Conservation (phyloP, 2,113 vertebrate genomes). For the Ochotona princeps region DNA sequence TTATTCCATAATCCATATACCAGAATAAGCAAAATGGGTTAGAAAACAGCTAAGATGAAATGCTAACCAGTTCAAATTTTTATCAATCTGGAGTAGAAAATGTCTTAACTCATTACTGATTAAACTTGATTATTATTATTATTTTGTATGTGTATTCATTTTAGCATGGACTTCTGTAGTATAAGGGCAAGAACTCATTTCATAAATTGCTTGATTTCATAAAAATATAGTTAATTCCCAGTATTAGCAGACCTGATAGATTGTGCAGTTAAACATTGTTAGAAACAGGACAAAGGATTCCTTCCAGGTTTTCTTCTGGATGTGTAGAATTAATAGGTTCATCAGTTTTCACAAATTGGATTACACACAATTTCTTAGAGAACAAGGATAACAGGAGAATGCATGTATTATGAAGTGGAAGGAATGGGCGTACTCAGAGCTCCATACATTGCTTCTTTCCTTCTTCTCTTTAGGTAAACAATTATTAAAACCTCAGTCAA, state of each 20-base stretch:
- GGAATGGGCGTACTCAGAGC: neutral
- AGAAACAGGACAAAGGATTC: neutral
- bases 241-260: neutral
- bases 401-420: neutral
- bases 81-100: slow-evolving; percentile 2
- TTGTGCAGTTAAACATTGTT: neutral
- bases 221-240: neutral
- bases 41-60: slow-evolving; percentile 17
- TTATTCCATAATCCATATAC: neutral
- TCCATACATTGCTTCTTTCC: neutral
- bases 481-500: neutral
- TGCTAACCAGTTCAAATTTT: neutral
- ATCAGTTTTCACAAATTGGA: neutral
- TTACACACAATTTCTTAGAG: neutral
- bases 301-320: slow-evolving; percentile 1
- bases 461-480: neutral
- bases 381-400: neutral
- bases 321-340: neutral
- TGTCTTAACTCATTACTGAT: neutral
- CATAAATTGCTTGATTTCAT: neutral
- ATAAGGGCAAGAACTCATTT: neutral
- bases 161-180: no score
- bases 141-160: neutral
- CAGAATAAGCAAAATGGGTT: neutral
- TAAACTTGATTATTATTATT: neutral